phyloP scores from a whole-genome alignment of 2,888 invertebrate species.

The Flexamia atlantica region DNA sequence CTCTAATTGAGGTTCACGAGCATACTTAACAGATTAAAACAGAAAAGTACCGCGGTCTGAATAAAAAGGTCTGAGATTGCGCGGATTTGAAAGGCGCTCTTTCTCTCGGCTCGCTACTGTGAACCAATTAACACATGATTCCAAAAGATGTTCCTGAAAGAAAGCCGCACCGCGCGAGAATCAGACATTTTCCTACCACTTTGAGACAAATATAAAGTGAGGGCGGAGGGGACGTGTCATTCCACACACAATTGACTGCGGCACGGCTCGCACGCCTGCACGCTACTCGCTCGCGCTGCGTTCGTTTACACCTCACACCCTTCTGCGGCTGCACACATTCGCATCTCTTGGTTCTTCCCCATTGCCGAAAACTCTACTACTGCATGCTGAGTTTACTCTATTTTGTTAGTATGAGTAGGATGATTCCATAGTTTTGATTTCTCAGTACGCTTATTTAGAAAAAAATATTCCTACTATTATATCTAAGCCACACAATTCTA shows the following conservation, averaged over 20 bases:
- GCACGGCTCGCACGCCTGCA: constrained; percentile 34
- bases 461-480: too few relatives aligned
- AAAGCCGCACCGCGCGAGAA: neutral
- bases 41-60: constrained; percentile 15
- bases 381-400: neutral
- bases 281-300: neutral
- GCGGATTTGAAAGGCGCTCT: constrained; percentile 18
- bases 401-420: neutral
- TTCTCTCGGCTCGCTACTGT: constrained; percentile 8
- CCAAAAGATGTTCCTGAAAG: constrained; percentile 41
- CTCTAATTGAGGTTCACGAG: constrained; percentile 13
- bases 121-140: constrained; percentile 43
- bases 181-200: constrained; percentile 42
- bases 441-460: too few relatives aligned
- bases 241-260: constrained; percentile 32
- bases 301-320: neutral
- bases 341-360: neutral
- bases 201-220: constrained; percentile 23
- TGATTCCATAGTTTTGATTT: too few relatives aligned
- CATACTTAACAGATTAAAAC: constrained; percentile 32
- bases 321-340: neutral
- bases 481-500: too few relatives aligned
- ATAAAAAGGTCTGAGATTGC: constrained; percentile 20
- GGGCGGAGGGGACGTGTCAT: constrained; percentile 4
- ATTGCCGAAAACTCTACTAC: neutral